phyloP scores from a whole-genome alignment of 2,797 vertebrate genomes.

The Pelochelys cantorii region DNA sequence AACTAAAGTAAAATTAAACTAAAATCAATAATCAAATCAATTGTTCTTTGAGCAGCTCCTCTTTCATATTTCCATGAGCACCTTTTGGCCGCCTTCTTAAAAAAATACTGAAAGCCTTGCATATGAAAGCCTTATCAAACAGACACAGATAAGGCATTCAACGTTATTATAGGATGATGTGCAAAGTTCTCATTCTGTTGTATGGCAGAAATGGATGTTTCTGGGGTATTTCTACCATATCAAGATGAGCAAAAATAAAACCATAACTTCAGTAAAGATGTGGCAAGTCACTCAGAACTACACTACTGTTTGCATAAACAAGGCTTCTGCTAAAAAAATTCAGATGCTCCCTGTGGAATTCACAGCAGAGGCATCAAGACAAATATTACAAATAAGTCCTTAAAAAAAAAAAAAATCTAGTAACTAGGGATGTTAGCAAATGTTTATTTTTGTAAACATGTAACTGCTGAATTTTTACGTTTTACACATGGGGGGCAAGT shows the following conservation, averaged over 20 bases:
- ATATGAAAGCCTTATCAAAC: background rate
- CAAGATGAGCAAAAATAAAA: background rate
- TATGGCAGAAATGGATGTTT: background rate
- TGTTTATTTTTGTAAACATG: too few relatives aligned
- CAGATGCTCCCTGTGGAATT: background rate
- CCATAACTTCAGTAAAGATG: background rate
- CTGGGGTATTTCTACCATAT: fast-evolving
- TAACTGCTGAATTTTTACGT: too few relatives aligned
- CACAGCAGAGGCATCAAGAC: background rate
- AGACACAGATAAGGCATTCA: background rate
- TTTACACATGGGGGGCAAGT: too few relatives aligned
- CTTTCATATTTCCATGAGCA: background rate
- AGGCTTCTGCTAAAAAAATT: background rate
- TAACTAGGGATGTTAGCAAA: background rate
- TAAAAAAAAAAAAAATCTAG: background rate
- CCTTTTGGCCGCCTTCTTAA: background rate
- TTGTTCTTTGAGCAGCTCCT: fast-evolving
- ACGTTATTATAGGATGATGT: background rate
- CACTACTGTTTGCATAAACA: background rate
- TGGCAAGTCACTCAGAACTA: background rate
- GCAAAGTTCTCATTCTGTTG: background rate
- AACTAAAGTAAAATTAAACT: constrained; percentile 79
- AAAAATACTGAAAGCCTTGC: background rate
- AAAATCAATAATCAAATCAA: background rate
- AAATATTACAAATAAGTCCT: background rate